Conservation (phyloP, 2,113 vertebrate genomes). For the Brachyistius frenatus region DNA sequence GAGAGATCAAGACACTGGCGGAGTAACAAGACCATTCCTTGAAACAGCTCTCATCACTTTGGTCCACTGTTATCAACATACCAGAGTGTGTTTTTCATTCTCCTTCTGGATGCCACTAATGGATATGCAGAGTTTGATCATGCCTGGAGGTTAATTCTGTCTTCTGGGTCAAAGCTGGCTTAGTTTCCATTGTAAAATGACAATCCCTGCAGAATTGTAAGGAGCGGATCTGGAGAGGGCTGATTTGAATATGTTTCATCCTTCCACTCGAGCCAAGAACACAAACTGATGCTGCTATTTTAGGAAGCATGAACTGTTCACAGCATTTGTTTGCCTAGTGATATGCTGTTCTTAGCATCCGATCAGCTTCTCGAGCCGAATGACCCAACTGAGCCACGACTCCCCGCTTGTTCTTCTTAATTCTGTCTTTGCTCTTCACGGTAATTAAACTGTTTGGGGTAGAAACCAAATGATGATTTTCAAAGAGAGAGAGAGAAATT, state of each 20-base stretch:
- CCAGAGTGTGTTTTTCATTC: constrained; percentile 30
- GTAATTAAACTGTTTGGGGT: constrained; percentile 39
- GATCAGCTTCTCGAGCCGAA: constrained; percentile 55
- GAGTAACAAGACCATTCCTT: constrained; percentile 57
- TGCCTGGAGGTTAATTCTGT: constrained; percentile 76
- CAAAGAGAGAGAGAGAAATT: constrained; percentile 40
- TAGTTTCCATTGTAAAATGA: constrained; percentile 78
- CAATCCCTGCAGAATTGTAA: constrained; percentile 75
- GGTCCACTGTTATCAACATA: constrained; percentile 51
- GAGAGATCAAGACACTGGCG: constrained; percentile 51
- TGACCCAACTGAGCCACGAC: constrained; percentile 32
- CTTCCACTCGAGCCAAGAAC: constrained; percentile 70
- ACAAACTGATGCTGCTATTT: constrained; percentile 78
- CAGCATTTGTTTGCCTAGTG: constrained; percentile 74
- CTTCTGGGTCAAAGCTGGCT: constrained; percentile 80
- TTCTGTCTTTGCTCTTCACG: constrained; percentile 18
- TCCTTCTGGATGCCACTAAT: constrained; percentile 55
- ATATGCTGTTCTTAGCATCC: constrained; percentile 70
- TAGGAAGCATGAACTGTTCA: constrained; percentile 68
- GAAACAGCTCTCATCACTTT: constrained; percentile 53
- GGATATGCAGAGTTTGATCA: constrained; percentile 67
- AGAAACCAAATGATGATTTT: constrained; percentile 30
- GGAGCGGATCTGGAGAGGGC: constrained; percentile 57
- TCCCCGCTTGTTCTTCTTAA: constrained; percentile 11
- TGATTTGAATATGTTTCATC: constrained; percentile 82